These are phyloP conservation scores for Scolopax bukidnonensis DNA, from an alignment of 2,797 vertebrate species.

Conservation along the genomic window DNA sequence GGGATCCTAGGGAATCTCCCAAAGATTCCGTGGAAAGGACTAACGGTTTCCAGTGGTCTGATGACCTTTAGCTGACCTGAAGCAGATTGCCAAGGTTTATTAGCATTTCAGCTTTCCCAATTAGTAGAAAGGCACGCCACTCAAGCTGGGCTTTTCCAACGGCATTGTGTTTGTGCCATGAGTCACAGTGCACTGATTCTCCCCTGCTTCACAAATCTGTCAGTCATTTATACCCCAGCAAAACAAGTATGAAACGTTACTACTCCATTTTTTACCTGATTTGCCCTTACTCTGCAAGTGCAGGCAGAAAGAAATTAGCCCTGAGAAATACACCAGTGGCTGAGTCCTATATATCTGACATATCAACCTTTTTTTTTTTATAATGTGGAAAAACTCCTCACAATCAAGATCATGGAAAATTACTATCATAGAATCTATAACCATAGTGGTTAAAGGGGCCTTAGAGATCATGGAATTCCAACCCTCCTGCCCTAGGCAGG, in stretches of 20 bases:
- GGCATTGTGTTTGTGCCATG: neutral
- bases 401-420: neutral
- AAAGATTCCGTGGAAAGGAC: neutral
- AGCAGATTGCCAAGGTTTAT: neutral
- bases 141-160: neutral
- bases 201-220: neutral
- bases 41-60: neutral
- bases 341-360: neutral
- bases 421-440: too few species aligned
- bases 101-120: conserved; percentile 39
- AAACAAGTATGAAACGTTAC: neutral
- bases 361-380: neutral
- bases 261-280: neutral
- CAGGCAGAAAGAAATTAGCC: neutral
- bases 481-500: too few species aligned
- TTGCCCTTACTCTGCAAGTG: neutral
- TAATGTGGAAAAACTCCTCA: neutral
- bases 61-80: conserved; percentile 45
- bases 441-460: too few species aligned
- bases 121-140: conserved; percentile 13
- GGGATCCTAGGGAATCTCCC: neutral
- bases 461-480: too few species aligned
- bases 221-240: neutral
- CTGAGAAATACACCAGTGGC: neutral
- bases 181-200: neutral